phyloP scores from a whole-genome alignment of 2,888 invertebrate species.

The Apamea epomidion region DNA sequence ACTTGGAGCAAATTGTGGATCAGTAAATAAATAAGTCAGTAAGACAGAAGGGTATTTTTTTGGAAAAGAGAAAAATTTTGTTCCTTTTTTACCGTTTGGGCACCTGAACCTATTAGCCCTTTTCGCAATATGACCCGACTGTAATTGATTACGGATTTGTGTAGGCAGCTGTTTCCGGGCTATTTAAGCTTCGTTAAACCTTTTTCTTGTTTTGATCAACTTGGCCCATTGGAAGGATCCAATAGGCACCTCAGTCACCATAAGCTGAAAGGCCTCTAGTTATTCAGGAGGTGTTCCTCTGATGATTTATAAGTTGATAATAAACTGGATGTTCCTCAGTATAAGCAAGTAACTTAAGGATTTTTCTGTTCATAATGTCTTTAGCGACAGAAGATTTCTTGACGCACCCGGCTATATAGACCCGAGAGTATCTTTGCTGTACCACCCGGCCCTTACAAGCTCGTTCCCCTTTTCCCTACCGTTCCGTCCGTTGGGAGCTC shows the following conservation, averaged over 20 bases:
- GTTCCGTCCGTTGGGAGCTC: too few species aligned
- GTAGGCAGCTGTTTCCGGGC: constrained; percentile 21
- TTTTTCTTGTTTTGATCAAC: not conserved
- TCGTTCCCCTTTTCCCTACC: too few species aligned
- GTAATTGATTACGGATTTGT: constrained; percentile 35
- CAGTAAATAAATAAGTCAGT: not conserved
- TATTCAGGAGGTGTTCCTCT: not conserved
- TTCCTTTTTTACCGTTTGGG: not conserved
- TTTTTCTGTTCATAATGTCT: not conserved
- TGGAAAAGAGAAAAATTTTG: not conserved
- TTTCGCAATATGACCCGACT: not conserved
- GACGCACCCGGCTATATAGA: not conserved
- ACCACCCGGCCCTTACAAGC: not conserved
- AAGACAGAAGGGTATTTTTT: not conserved
- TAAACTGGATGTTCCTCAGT: not conserved
- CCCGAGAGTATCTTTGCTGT: not conserved
- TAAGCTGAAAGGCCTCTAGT: not conserved
- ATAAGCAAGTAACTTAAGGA: not conserved
- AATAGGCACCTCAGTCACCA: not conserved
- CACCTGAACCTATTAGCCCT: constrained; percentile 6
- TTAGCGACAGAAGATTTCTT: not conserved
- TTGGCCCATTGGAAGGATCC: not conserved
- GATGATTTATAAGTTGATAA: not conserved
- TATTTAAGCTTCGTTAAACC: constrained; percentile 15
- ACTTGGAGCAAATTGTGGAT: not conserved